Evolutionary conservation across 2,113 vertebrate genomes (phyloP), one percentile per base, ranked within the genome.

Genomic region (Nothoprocta perdicaria): DNA sequence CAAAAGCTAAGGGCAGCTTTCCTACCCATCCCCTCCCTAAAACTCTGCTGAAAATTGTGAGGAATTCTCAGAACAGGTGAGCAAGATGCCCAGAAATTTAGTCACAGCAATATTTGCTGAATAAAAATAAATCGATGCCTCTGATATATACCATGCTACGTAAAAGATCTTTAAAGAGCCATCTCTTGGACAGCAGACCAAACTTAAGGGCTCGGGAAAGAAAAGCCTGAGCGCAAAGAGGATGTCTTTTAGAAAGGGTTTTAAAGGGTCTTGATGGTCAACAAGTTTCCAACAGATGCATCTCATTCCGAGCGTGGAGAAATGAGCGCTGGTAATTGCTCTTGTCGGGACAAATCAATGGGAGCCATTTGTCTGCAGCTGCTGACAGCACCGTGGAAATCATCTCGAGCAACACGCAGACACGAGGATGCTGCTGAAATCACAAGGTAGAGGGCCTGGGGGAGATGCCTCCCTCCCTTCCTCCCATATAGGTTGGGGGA

Each of bases 211-310:
- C n/a, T 13, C 0, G 0, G 46, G 31, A 11, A 74, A 21, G 16
- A 87, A 89, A 76, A 78, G 68, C 60, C 43, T 22, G 5, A 92
- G 75, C 84, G 78, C 48, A 80, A 89, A 93, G 86, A 65, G 40
- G 50, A 68, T 89, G 66, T 67, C 93, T 80, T 95, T 80, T 84
- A 83, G 77, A 95, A 88, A 94, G 90, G 91, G 95, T 94, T 97
- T 94, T 94, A 95, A 81, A 95, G 82, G 96, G 94, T 95, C 97
- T 97, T 97, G 98, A 98, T 98, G 97, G 98, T 98, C 98, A 98
- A 53, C 60, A 95, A 96, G 94, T 97, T 95, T 94, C 85, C 97
- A 98, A 97, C 98, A 98, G 97, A 98, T 97, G 97, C 96, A 97
- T 91, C 97, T 97, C 96, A 92, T 95, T 97, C 97, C 90, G 96